A percentile compares a stretch with the other conserved stretches of the same genome.
phyloP scores from a whole-genome alignment of 2,888 invertebrate species.

The Phengaris alcon region DNA sequence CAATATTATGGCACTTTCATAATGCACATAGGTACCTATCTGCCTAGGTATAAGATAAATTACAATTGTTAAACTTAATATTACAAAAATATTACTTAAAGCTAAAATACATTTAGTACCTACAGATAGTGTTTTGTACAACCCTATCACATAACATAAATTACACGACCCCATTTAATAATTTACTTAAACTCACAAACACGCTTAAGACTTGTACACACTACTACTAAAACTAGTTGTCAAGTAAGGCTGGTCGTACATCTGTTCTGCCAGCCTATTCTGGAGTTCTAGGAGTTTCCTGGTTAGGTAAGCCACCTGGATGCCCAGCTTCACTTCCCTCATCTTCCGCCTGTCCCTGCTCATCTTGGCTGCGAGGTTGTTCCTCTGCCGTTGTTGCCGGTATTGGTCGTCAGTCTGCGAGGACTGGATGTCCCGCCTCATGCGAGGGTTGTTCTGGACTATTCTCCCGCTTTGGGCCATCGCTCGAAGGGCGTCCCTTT shows the following conservation, averaged over 20 bases:
- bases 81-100: background rate
- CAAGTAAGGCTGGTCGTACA: constrained; percentile 9
- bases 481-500: constrained; percentile 26
- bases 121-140: background rate
- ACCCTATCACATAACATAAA: background rate
- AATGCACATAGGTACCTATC: too few relatives aligned
- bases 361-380: constrained; percentile 96
- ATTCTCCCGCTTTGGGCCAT: constrained; percentile 27
- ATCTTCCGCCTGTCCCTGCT: constrained; percentile 93
- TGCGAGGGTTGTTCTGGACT: constrained; percentile 27
- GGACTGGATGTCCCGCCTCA: constrained; percentile 26
- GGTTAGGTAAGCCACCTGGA: constrained; percentile 20
- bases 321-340: constrained; percentile 84
- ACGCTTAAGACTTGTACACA: background rate
- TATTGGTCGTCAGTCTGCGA: constrained; percentile 86
- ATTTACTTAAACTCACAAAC: too few relatives aligned
- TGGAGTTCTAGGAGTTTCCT: constrained; percentile 10
- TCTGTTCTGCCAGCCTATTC: background rate
- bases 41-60: too few relatives aligned
- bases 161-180: background rate
- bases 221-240: background rate
- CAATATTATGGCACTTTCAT: too few relatives aligned
- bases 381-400: constrained; percentile 91
- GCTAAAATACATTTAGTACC: background rate
- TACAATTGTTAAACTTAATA: background rate